Evolutionary conservation across 2,888 invertebrate species (phyloP).

Genomic region (Trichopoda pennipes): DNA sequence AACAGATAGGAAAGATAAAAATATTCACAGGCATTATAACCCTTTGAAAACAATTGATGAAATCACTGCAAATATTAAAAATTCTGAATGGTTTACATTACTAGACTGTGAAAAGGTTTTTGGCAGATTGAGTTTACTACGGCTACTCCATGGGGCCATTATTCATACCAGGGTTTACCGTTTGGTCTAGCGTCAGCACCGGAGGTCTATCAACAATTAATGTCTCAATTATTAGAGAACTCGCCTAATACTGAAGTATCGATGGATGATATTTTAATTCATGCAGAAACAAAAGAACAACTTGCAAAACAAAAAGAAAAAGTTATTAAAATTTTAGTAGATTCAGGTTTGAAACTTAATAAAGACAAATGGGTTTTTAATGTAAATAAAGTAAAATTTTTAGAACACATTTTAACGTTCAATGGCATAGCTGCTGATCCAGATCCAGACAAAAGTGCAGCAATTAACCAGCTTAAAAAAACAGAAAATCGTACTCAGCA

Average conservation of each 20-base stretch:
- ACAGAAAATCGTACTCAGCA: constrained; percentile 63
- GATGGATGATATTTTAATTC: constrained; percentile 71
- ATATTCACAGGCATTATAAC: constrained; percentile 61
- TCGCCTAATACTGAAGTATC: constrained; percentile 68
- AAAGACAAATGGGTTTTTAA: constrained; percentile 42
- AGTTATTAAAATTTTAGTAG: constrained; percentile 62
- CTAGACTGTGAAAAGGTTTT: too few species aligned
- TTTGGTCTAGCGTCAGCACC: constrained; percentile 67
- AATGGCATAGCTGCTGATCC: constrained; percentile 71
- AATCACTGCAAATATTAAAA: constrained; percentile 59
- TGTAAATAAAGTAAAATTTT: constrained; percentile 68
- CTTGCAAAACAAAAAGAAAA: constrained; percentile 64
- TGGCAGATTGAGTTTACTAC: constrained; percentile 51
- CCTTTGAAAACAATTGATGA: constrained; percentile 64
- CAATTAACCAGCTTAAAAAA: constrained; percentile 68
- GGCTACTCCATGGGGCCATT: too few species aligned
- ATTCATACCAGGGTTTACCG: constrained; percentile 63
- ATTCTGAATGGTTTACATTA: constrained; percentile 63
- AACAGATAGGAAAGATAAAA: too few species aligned
- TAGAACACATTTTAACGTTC: constrained; percentile 73
- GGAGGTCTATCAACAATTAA: constrained; percentile 72
- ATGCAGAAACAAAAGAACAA: constrained; percentile 68
- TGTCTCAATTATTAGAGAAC: constrained; percentile 64
- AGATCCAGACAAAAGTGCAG: constrained; percentile 71
- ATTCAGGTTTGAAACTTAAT: constrained; percentile 71